Evolutionary conservation across 2,797 vertebrate genomes (phyloP).

Genomic region (Poliocrania exsul): DNA sequence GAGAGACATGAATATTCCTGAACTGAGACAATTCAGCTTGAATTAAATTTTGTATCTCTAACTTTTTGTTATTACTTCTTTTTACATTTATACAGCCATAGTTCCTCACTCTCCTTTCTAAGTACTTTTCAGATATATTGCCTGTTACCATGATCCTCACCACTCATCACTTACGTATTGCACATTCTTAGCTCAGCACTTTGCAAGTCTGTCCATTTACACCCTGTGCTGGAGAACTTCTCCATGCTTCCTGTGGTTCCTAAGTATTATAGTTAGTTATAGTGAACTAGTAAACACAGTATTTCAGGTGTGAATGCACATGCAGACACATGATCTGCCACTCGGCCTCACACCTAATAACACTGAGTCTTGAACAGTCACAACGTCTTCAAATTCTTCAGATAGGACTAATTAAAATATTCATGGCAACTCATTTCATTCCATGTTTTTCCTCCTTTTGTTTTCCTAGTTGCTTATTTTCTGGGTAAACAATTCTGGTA

Average conservation of each 20-base stretch:
- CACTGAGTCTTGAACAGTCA: neutral
- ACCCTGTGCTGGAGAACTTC: neutral
- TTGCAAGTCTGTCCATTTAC: neutral
- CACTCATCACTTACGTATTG: neutral
- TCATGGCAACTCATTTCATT: neutral
- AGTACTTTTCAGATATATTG: neutral
- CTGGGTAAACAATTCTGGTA: neutral
- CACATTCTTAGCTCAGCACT: neutral
- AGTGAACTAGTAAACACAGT: neutral
- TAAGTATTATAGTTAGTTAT: neutral
- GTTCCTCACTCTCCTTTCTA: neutral
- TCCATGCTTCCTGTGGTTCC: neutral
- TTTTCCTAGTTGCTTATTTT: neutral
- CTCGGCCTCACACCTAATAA: neutral
- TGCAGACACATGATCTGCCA: neutral
- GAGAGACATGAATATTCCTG: neutral
- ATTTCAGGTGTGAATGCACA: neutral
- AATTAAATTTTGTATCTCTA: neutral
- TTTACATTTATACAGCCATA: neutral
- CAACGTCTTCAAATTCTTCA: neutral
- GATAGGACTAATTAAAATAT: neutral
- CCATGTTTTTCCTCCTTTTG: neutral
- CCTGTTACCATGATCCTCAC: neutral
- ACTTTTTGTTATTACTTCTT: neutral
- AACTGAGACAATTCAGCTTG: neutral